Percentiles rank a stretch among this genome's conserved stretches.
Conservation (phyloP, 2,797 vertebrate species). For the Nasua narica region DNA sequence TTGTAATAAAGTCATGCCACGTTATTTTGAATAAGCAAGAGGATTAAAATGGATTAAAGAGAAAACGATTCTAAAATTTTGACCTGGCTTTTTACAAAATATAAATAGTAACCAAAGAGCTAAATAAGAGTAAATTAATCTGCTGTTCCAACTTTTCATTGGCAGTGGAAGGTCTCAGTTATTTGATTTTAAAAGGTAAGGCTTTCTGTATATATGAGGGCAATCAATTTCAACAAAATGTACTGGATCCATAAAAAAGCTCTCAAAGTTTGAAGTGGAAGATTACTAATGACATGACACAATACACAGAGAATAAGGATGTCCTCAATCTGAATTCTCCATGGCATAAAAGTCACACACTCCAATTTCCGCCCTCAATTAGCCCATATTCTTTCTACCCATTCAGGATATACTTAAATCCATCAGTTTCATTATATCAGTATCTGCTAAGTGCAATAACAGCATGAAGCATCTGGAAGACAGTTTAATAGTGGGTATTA, state of each 20-base stretch:
- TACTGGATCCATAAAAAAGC: neutral
- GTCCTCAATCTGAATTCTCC: neutral
- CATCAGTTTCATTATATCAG: neutral
- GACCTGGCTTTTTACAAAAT: conserved; percentile 32
- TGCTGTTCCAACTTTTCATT: conserved; percentile 2
- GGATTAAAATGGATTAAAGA: conserved; percentile 47
- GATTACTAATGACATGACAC: neutral
- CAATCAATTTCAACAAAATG: conserved; percentile 25
- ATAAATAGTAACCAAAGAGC: conserved; percentile 26
- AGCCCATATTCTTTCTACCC: neutral
- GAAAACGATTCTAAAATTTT: conserved; percentile 36
- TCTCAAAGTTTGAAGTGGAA: neutral
- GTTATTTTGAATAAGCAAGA: conserved; percentile 9
- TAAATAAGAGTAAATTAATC: neutral
- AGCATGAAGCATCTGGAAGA: neutral
- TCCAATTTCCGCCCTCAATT: neutral
- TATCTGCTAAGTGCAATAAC: neutral
- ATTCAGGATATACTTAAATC: neutral
- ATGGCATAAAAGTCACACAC: neutral
- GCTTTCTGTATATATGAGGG: neutral
- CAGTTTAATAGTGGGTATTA: neutral
- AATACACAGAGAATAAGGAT: neutral
- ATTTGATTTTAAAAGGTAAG: conserved; percentile 35
- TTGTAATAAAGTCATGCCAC: conserved; percentile 1
- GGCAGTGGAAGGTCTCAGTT: neutral